Percentiles rank a stretch among this genome's conserved stretches.
Evolutionary conservation across 2,113 vertebrate species (phyloP).

Genomic region (Oophaga pumilio): DNA sequence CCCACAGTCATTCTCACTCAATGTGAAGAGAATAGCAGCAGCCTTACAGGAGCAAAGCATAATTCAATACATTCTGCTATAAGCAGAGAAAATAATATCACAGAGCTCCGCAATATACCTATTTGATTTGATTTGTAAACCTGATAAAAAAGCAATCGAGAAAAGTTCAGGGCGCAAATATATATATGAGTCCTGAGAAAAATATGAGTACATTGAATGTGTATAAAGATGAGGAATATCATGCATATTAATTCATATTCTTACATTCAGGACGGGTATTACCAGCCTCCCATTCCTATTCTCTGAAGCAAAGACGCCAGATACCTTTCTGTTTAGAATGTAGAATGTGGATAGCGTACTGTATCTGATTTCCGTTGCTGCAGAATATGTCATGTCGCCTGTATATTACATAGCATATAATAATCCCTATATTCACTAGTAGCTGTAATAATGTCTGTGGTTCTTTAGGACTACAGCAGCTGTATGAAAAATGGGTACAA

Average conservation of each 20-base stretch:
- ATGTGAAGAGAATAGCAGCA: constrained; percentile 70
- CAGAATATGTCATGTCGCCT: not conserved
- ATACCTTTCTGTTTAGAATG: not conserved
- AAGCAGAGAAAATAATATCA: constrained; percentile 77
- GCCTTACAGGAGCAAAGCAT: constrained; percentile 68
- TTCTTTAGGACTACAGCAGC: too few relatives aligned
- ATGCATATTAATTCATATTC: constrained; percentile 69
- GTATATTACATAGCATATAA: not conserved
- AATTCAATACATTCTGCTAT: constrained; percentile 80
- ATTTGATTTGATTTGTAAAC: constrained; percentile 86
- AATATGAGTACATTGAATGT: constrained; percentile 70
- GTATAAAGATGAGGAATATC: constrained; percentile 67
- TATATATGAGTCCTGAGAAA: constrained; percentile 64
- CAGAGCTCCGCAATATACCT: constrained; percentile 79
- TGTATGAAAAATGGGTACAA: too few relatives aligned
- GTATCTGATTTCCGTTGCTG: constrained; percentile 7
- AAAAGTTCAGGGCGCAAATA: constrained; percentile 74
- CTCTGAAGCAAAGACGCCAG: not conserved
- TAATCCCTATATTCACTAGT: too few relatives aligned
- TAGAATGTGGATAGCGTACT: not conserved
- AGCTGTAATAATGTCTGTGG: too few relatives aligned
- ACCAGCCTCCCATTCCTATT: not conserved
- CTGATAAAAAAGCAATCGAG: constrained; percentile 82
- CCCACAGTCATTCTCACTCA: constrained; percentile 72
- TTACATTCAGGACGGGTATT: constrained; percentile 2